phyloP scores from a whole-genome alignment of 2,113 vertebrate species.

The Hypomesus transpacificus region DNA sequence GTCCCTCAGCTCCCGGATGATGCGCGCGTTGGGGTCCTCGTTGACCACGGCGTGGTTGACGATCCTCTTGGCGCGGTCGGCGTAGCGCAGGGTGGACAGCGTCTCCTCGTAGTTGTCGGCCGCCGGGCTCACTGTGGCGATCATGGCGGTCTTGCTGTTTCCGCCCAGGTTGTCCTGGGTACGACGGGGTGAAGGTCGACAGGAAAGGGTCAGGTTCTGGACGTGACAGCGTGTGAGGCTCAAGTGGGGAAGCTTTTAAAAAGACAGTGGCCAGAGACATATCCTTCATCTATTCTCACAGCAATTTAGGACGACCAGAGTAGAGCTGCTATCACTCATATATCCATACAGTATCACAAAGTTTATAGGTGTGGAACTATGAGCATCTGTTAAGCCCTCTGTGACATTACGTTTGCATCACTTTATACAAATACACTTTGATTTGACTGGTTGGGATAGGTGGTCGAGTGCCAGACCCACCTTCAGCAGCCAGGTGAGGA shows the following conservation, averaged over 20 bases:
- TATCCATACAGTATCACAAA: too few species aligned
- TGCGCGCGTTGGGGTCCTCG: slow-evolving; percentile 95
- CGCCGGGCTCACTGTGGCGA: slow-evolving; percentile 94
- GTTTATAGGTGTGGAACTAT: too few species aligned
- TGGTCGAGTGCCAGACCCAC: slow-evolving; percentile 60
- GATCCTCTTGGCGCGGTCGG: slow-evolving; percentile 95
- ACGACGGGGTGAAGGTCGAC: background rate
- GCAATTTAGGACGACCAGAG: too few species aligned
- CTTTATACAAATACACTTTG: too few species aligned
- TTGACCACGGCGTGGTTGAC: slow-evolving; percentile 96
- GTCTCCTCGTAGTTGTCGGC: slow-evolving; percentile 99
- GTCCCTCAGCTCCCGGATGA: slow-evolving; percentile 93
- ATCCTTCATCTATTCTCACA: too few species aligned
- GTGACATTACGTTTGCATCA: background rate
- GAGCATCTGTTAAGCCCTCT: too few species aligned
- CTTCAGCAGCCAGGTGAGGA: slow-evolving; percentile 98
- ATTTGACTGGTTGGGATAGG: too few species aligned
- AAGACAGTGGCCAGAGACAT: too few species aligned
- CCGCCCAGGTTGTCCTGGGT: slow-evolving; percentile 94
- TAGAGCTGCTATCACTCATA: too few species aligned
- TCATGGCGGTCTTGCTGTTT: slow-evolving; percentile 98
- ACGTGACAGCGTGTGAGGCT: too few species aligned
- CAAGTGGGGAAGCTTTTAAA: too few species aligned
- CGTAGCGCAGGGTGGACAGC: slow-evolving; percentile 90
- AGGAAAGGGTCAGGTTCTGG: background rate